Evolutionary conservation across 2,888 invertebrate species (phyloP).

Genomic region (Scrobipalpa atriplicella): DNA sequence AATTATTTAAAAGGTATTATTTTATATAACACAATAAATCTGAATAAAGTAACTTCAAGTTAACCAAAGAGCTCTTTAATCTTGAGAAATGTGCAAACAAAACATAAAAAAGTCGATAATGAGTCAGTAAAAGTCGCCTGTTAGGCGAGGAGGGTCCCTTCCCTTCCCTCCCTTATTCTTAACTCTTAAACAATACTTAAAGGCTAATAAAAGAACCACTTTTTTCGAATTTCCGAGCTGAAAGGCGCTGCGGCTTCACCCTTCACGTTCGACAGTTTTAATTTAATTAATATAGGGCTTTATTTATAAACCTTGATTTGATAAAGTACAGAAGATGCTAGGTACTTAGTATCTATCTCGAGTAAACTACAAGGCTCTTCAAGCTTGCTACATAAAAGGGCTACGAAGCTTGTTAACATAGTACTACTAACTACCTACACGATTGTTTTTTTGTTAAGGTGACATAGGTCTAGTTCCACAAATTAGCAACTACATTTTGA

Average conservation of each 20-base stretch:
- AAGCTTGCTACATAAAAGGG: no score
- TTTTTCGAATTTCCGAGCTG: constrained; percentile 64
- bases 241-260: constrained; percentile 44
- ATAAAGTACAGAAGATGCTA: constrained; percentile 1
- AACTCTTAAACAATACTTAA: constrained; percentile 78
- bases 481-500: no score
- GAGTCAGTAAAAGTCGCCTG: constrained; percentile 68
- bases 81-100: constrained; percentile 58
- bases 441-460: no score
- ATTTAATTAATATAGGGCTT: constrained; percentile 52
- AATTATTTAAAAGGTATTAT: no score
- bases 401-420: no score
- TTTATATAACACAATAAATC: not conserved
- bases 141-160: constrained; percentile 54
- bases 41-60: constrained; percentile 35
- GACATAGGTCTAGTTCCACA: no score
- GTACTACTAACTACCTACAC: no score
- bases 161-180: constrained; percentile 60
- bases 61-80: constrained; percentile 45
- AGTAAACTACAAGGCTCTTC: no score
- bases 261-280: constrained; percentile 50
- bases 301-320: constrained; percentile 24
- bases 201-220: constrained; percentile 74
- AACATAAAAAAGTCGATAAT: constrained; percentile 72
- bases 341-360: not conserved